Conservation (phyloP, 2,797 vertebrate species). For the Cetoscarus ocellatus region DNA sequence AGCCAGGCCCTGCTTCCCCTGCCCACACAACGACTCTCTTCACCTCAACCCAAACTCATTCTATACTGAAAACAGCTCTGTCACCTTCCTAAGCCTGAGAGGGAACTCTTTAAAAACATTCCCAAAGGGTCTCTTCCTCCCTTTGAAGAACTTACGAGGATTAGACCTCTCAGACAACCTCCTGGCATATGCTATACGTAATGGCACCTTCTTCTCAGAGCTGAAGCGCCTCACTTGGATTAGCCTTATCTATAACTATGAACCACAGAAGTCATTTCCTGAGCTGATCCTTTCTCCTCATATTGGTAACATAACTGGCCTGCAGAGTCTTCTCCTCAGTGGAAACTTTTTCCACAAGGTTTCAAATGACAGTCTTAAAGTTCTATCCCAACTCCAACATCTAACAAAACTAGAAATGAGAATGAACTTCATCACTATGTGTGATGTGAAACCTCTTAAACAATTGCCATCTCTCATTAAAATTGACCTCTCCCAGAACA, state of each 20-base stretch:
- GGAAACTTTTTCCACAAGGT: constrained; percentile 85
- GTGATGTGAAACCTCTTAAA: constrained; percentile 69
- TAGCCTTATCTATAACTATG: constrained; percentile 86
- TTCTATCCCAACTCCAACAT: constrained; percentile 73
- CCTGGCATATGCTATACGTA: constrained; percentile 77
- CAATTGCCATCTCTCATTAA: constrained; percentile 64
- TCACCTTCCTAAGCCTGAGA: constrained; percentile 76
- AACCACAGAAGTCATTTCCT: constrained; percentile 70
- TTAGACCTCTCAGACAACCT: constrained; percentile 87
- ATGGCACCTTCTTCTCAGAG: constrained; percentile 83
- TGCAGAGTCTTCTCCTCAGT: constrained; percentile 77
- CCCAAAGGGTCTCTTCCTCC: constrained; percentile 75
- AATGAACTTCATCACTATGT: constrained; percentile 84
- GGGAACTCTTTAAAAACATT: constrained; percentile 84
- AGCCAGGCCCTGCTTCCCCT: constrained; percentile 87
- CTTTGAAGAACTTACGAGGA: constrained; percentile 61
- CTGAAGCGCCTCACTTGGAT: constrained; percentile 78
- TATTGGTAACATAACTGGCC: constrained; percentile 70
- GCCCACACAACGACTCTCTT: constrained; percentile 77
- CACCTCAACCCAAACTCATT: constrained; percentile 71
- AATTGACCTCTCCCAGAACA: constrained; percentile 86
- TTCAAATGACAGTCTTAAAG: constrained; percentile 62
- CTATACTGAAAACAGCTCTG: constrained; percentile 68
- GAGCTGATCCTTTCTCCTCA: constrained; percentile 76
- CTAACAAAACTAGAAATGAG: constrained; percentile 78